Evolutionary conservation across 2,113 vertebrate genomes (phyloP).

Genomic region (Etheostoma spectabile): DNA sequence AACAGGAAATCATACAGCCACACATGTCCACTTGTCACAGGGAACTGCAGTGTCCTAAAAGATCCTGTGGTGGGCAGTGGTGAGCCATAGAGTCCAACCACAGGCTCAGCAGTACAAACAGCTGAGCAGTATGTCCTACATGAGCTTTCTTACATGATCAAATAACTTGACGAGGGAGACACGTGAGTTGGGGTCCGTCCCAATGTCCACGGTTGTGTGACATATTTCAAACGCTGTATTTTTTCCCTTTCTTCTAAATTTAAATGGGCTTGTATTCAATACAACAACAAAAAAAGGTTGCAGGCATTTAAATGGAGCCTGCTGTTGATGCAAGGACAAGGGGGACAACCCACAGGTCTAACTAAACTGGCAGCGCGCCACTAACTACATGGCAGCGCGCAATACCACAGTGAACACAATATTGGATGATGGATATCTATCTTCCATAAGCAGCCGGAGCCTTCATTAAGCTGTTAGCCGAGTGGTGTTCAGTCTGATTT

Average conservation of each 20-base stretch:
- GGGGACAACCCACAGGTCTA: neutral
- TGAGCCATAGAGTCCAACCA: constrained; percentile 49
- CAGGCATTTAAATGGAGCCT: neutral
- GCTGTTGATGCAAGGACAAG: neutral
- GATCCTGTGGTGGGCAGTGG: constrained; percentile 77
- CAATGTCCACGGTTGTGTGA: neutral
- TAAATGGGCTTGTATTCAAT: neutral
- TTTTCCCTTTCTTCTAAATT: neutral
- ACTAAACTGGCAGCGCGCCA: too few relatives aligned
- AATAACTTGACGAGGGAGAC: neutral
- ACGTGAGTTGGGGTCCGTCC: neutral
- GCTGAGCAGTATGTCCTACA: constrained; percentile 10
- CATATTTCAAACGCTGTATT: neutral
- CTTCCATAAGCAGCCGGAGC: too few relatives aligned
- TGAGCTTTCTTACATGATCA: constrained; percentile 21
- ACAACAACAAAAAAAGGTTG: neutral
- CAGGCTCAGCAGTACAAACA: neutral
- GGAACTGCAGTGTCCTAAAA: constrained; percentile 59
- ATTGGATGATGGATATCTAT: too few relatives aligned
- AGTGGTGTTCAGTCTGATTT: neutral
- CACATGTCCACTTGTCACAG: constrained; percentile 21
- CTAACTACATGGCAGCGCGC: too few relatives aligned
- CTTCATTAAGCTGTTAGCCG: neutral
- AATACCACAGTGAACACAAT: too few relatives aligned
- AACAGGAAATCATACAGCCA: constrained; percentile 29